Evolutionary conservation across 2,797 vertebrate genomes (phyloP).

Genomic region (Leptodactylus fallax): DNA sequence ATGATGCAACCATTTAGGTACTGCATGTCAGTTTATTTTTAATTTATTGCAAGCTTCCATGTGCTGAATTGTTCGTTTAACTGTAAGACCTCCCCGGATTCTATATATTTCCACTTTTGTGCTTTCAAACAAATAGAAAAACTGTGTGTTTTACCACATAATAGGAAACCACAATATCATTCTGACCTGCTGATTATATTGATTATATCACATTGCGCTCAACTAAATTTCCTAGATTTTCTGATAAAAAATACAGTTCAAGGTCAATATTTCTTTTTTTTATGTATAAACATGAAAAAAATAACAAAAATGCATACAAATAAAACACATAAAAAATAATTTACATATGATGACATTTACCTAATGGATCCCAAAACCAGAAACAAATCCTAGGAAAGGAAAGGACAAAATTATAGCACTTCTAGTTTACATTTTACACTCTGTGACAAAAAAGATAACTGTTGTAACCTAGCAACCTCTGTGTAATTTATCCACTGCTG

Average conservation of each 20-base stretch:
- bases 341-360: neutral
- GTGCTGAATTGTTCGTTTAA: slow-evolving; percentile 26
- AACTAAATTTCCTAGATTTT: slow-evolving; percentile 28
- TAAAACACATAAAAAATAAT: no score
- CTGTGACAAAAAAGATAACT: slow-evolving; percentile 73
- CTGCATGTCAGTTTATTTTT: neutral
- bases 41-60: neutral
- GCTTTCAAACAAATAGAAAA: slow-evolving; percentile 22
- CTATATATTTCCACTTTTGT: slow-evolving; percentile 16
- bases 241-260: slow-evolving; percentile 16
- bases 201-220: slow-evolving; percentile 33
- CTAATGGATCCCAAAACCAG: neutral
- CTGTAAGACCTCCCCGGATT: neutral
- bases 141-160: neutral
- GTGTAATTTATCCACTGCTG: slow-evolving; percentile 70
- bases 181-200: slow-evolving; percentile 37
- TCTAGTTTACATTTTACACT: slow-evolving; percentile 80
- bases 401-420: slow-evolving; percentile 67
- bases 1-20: neutral
- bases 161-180: slow-evolving; percentile 14
- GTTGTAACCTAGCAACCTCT: slow-evolving; percentile 88
- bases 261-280: slow-evolving; percentile 12
- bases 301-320: neutral
- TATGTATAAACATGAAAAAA: neutral
- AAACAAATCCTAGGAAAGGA: neutral